Conservation (phyloP, 1,140 invertebrate genomes). For the Calliphora vicina region DNA sequence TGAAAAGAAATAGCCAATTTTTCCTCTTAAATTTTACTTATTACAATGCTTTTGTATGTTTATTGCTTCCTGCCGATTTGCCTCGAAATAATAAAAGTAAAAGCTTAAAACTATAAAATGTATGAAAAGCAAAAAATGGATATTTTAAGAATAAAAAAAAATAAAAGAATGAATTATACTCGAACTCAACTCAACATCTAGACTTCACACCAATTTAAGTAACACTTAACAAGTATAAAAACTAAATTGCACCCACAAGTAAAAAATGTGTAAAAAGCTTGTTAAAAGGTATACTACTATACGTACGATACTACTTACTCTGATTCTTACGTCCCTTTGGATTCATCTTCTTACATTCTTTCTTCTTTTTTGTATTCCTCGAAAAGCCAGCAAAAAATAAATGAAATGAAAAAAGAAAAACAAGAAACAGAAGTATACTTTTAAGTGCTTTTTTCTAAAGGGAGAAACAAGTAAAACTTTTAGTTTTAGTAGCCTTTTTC, state of each 20-base stretch:
- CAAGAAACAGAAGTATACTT: background rate
- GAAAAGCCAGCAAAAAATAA: background rate
- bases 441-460: background rate
- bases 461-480: background rate
- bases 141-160: background rate
- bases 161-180: background rate
- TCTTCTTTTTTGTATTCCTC: background rate
- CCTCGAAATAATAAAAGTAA: background rate
- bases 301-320: background rate
- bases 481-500: slow-evolving; percentile 1
- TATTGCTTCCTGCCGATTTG: background rate
- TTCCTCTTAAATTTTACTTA: background rate
- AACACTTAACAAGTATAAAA: slow-evolving; percentile 17
- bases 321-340: background rate
- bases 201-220: slow-evolving; percentile 9
- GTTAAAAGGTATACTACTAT: background rate
- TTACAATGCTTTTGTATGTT: background rate
- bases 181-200: background rate
- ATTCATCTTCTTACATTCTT: background rate
- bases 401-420: no score
- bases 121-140: background rate
- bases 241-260: slow-evolving; percentile 9
- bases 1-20: no score
- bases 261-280: background rate
- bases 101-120: background rate